Base-by-base conservation (phyloP, 2,113 vertebrate species). In the Pachycephala philippinensis region DNA sequence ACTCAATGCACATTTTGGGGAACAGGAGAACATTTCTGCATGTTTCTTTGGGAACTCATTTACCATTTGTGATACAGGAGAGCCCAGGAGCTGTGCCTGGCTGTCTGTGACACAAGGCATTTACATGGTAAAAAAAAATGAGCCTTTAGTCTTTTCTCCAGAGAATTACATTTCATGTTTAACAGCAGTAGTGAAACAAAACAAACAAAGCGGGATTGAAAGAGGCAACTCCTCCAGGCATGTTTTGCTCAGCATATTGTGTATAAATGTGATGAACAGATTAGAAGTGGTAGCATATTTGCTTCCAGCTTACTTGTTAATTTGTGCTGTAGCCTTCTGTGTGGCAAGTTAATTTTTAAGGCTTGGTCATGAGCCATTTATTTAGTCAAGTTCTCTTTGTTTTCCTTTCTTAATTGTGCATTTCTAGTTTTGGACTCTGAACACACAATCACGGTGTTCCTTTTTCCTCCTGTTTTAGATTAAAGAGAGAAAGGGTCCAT, bases 391-490 rank as follows among this genome's bases (percentile, higher is more conserved):
- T 39, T 94, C 76, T 79, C 44, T 57, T 50, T 72, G 21, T 40
- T 89, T 87, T 75, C 7, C 20, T 33, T 79, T 71, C 31, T 53
- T 26, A 59, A 72, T 69, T 79, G 19, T 61, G 16, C 4, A 12
- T 87, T 90, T 93, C 63, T 85, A 9, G 13, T n/a, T 90, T 86
- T 47, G 28, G 35, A 49, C 11, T 10, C 39, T 40, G 47, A 83
- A 40, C 8, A 33, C 8, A 33, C 5, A 75, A 1, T 42, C 22
- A 33, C 0, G 4, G 21, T 0, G 1, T 37, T 54, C 31, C 24
- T 86, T 85, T 77, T 66, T 18, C 26, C 6, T 82, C 20, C 18
- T 78, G 7, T 75, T 89, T 45, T 40, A 69, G 40, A 61, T 26
- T 26, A 93, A 76, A 87, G 22, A 44, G 7, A 30, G 7, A n/a